Base-by-base conservation (phyloP, 1,140 invertebrate species). In the Armadillidium nasatum region DNA sequence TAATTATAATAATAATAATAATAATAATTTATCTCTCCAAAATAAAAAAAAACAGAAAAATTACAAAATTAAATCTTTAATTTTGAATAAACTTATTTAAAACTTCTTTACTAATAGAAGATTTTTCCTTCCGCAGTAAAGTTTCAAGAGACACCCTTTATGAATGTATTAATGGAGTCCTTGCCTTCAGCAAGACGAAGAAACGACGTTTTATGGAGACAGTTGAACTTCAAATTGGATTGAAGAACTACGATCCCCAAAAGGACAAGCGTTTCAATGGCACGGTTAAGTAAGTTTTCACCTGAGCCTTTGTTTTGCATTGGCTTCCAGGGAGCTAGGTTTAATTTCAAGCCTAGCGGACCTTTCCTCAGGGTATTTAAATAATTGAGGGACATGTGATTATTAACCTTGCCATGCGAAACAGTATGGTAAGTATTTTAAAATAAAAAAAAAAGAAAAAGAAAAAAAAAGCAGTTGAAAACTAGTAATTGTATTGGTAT, bases 181-280 rank as follows among this genome's bases (percentile, higher is more conserved):
- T 99, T 15, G 88, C 91, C 70, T 81, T 88, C 75, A 91, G 94
- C 0, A 88, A 91, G 82, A 89, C 91, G 84, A 90, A 90, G 85
- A 95, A 95, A 85, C 91, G 96, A 82, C 94, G 94, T 73, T 99
- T 99, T 84, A 86, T 95, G 77, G 97, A 99, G 86, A 97, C 97
- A 0, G 94, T 99, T 45, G 98, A 99, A 87, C 88, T 99, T n/a
- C 98, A 99, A 88, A 97, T 99, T 85, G 96, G 95, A 83, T 87
- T 99, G 86, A 99, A 99, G 90, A 99, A 99, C 87, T 99, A 99
- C 89, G 98, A 99, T 89, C 97, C 98, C 76, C 95, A 98, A 85
- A 99, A 99, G 92, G 98, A 99, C 89, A 99, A 99, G 88, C 97
- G 98, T 98, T 99, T 99, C 92, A 96, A 94, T 84, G 98, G 98